phyloP scores from a whole-genome alignment of 2,113 vertebrate species.

The Aix galericulata region DNA sequence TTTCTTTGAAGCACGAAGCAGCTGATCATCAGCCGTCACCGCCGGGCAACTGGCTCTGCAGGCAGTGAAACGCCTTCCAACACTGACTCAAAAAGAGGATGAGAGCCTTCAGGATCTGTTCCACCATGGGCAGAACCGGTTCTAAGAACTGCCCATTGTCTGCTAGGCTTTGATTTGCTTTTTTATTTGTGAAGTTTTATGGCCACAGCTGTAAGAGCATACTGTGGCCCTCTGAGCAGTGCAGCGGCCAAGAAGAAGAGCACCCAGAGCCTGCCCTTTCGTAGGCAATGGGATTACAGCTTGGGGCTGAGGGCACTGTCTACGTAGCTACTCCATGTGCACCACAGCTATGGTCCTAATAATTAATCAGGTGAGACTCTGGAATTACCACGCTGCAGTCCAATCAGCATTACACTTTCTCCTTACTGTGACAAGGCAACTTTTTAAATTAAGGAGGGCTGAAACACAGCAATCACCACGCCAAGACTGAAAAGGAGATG shows the following conservation, averaged over 20 bases:
- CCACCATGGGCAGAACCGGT: neutral
- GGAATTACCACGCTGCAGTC: neutral
- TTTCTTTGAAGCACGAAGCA: neutral
- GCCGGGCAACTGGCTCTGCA: neutral
- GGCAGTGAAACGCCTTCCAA: neutral
- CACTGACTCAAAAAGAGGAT: neutral
- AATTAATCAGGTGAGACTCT: neutral
- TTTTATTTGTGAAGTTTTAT: neutral
- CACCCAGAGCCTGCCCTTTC: neutral
- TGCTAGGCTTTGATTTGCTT: neutral
- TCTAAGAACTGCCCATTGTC: neutral
- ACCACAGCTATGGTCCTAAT: neutral
- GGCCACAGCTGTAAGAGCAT: neutral
- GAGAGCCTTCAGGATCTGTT: neutral
- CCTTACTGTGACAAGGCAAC: neutral
- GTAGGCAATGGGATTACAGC: neutral
- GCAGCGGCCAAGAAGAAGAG: neutral
- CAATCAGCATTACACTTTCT: neutral
- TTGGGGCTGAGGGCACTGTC: neutral
- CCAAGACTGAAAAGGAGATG: neutral
- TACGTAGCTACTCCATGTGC: neutral
- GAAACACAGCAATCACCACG: neutral
- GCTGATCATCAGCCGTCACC: neutral
- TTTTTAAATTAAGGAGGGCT: constrained; percentile 3
- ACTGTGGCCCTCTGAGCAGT: neutral